Evolutionary conservation across 2,113 vertebrate genomes (phyloP).

Genomic region (Butastur rufipennis): DNA sequence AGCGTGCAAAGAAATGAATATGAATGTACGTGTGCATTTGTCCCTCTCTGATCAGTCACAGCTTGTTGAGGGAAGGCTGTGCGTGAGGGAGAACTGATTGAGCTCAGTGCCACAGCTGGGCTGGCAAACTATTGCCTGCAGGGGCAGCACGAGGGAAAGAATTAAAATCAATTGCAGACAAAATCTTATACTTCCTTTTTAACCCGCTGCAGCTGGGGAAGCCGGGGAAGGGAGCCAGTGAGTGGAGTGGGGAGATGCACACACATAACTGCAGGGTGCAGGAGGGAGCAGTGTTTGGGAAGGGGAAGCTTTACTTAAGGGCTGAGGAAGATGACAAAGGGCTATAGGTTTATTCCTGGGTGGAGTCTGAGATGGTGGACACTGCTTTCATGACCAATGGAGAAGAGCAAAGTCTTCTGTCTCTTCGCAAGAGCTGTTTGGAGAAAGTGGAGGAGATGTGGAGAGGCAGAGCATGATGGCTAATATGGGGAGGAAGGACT

Average conservation of each 20-base stretch:
- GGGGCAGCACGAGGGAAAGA: constrained; percentile 24
- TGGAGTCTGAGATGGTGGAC: neutral
- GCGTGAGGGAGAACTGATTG: neutral
- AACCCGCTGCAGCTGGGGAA: neutral
- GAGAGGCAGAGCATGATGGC: neutral
- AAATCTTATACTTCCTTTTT: neutral
- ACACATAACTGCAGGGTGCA: neutral
- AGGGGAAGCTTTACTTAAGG: neutral
- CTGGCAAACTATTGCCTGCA: constrained; percentile 10
- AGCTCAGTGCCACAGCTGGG: neutral
- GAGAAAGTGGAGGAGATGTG: neutral
- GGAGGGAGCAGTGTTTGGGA: neutral
- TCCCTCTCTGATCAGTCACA: neutral
- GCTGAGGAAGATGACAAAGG: neutral
- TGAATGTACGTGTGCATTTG: neutral
- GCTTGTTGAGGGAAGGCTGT: neutral
- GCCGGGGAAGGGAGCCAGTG: neutral
- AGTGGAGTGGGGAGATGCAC: neutral
- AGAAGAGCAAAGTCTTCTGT: neutral
- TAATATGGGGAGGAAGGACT: neutral
- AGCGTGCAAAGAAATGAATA: neutral
- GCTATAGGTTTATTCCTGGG: neutral
- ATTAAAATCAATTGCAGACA: constrained; percentile 45
- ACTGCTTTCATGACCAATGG: neutral
- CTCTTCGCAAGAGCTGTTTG: neutral